A percentile compares a stretch with the other conserved stretches of the same genome.
These are phyloP conservation scores for Crotalus viridis DNA, from an alignment of 2,113 vertebrate species.

Conservation along the genomic window DNA sequence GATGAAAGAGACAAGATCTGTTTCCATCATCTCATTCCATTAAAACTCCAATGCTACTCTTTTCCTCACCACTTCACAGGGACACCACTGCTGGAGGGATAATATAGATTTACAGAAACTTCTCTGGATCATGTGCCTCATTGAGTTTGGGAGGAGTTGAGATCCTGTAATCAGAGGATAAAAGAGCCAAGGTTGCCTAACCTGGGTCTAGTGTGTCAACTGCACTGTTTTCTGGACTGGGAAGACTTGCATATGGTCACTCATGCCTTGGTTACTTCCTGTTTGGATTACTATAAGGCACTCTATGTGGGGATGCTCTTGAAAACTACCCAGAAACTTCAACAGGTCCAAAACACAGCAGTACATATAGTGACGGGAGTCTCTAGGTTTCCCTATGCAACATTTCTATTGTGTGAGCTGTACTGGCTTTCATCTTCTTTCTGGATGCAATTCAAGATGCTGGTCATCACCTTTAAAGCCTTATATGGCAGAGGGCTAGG, in stretches of 20 bases:
- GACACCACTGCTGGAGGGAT: not conserved
- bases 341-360: not conserved
- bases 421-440: not conserved
- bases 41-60: not conserved
- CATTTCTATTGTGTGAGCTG: not conserved
- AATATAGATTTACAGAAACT: not conserved
- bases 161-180: not conserved
- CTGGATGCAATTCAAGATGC: not conserved
- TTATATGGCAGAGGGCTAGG: not conserved
- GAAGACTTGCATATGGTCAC: not conserved
- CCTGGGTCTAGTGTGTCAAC: not conserved
- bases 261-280: not conserved
- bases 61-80: not conserved
- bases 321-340: not conserved
- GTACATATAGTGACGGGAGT: not conserved
- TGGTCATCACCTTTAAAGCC: not conserved
- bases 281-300: not conserved
- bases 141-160: not conserved
- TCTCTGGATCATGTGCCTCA: not conserved
- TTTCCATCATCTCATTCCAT: not conserved
- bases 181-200: no score
- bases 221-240: not conserved
- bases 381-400: not conserved
- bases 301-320: not conserved
- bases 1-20: not conserved